These are phyloP conservation scores for Diachrysia chrysitis DNA, from an alignment of 2,888 invertebrate genomes.

Conservation along the genomic window DNA sequence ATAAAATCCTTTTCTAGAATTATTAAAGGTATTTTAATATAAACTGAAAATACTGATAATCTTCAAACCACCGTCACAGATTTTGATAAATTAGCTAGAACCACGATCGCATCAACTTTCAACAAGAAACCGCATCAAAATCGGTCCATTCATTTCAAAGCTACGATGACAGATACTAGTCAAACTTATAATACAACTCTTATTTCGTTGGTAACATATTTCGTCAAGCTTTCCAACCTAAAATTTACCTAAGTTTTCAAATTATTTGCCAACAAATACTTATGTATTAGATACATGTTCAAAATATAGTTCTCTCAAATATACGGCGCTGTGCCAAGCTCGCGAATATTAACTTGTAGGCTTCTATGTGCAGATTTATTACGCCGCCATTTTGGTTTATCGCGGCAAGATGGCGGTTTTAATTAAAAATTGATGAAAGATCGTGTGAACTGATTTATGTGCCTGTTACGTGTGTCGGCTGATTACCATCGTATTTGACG, in stretches of 20 bases:
- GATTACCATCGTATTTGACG: conserved; percentile 13
- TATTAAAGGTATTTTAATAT: no score
- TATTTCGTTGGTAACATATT: background rate
- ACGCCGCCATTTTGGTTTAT: conserved; percentile 60
- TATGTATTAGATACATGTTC: conserved; percentile 26
- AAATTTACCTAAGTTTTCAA: conserved; percentile 4
- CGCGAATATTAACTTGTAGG: conserved; percentile 62
- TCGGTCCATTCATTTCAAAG: no score
- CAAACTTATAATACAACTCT: no score
- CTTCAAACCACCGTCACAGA: no score
- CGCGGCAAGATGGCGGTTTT: conserved; percentile 59
- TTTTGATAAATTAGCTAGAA: no score
- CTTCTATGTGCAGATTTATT: conserved; percentile 63
- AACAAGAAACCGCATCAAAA: no score
- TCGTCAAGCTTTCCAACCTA: background rate
- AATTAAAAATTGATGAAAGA: conserved; percentile 70
- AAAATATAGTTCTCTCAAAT: conserved; percentile 54
- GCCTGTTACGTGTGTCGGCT: conserved; percentile 16
- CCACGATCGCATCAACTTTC: no score
- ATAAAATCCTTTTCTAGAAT: background rate
- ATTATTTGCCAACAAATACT: conserved; percentile 10
- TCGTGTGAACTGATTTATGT: conserved; percentile 54
- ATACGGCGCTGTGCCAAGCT: conserved; percentile 46
- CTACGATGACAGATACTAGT: no score
- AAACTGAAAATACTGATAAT: no score